Evolutionary conservation across 2,888 invertebrate genomes (phyloP), one percentile per base, ranked within the genome.

Genomic region (Apodemia mormo): DNA sequence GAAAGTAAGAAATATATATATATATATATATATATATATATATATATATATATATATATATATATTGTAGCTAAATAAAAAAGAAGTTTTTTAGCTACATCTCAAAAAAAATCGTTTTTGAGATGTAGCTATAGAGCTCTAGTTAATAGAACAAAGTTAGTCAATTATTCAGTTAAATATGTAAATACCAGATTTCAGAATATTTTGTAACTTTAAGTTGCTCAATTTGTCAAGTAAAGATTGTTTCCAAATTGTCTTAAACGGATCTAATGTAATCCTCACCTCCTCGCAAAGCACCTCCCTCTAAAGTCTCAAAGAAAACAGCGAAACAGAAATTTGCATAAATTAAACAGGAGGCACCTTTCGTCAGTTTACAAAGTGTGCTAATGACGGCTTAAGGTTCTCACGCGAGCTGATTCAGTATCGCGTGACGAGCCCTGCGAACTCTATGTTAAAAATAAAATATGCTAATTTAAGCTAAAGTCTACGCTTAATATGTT

Each of bases 301-400:
- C 81, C 81, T 81, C 79, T 77, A 80, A 80, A 81, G 81, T 79
- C 82, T 81, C 80, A 84, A 89, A 88, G 90, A 88, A 90, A 87
- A 87, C 89, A 87, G 88, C 89, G 78, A 86, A 89, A 88, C 83
- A 82, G 85, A 90, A 82, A 90, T 91, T 90, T 85, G 81, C 89
- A 90, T 92, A 89, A 90, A 90, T 89, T 90, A 87, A 85, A 81
- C 78, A 68, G 77, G 79, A 83, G 82, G 81, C 85, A 84, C 86
- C 87, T 86, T 86, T 85, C 81, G 82, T 79, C 84, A 83, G 82
- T 83, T 83, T 77, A 84, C 83, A 78, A 83, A 88, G 80, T 88
- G 86, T 82, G 86, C 85, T 90, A 89, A 90, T 87, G 85, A 70
- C 72, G 71, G 72, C 69, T 75, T 74, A 78, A 72, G 70, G 73